Percentiles rank a stretch among this genome's conserved stretches.
phyloP scores from a whole-genome alignment of 2,113 vertebrate genomes.

The Amblyopsis rosae region DNA sequence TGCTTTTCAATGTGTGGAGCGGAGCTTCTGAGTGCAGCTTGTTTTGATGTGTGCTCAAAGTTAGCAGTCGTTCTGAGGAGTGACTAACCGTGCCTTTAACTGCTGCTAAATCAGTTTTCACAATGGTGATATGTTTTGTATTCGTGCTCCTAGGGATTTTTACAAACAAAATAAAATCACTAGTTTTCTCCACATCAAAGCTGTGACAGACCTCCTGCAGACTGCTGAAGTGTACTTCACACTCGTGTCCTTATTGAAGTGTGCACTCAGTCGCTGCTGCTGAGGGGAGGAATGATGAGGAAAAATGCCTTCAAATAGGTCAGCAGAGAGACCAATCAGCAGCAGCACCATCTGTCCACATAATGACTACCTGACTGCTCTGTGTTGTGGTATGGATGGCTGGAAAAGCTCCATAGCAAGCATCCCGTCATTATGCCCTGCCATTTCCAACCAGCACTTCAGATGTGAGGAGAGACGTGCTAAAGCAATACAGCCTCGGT shows the following conservation, averaged over 20 bases:
- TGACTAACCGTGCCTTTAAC: background rate
- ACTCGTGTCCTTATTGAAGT: conserved; percentile 33
- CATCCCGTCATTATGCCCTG: conserved; percentile 50
- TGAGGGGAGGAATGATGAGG: conserved; percentile 41
- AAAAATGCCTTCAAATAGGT: conserved; percentile 66
- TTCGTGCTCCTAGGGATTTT: conserved; percentile 35
- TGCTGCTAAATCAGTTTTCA: background rate
- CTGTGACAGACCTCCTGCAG: conserved; percentile 9
- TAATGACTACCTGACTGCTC: conserved; percentile 72
- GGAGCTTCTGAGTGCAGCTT: no score
- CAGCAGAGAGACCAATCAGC: conserved; percentile 61
- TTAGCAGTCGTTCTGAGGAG: no score
- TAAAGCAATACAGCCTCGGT: conserved; percentile 6
- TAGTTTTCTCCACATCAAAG: conserved; percentile 30
- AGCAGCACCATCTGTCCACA: conserved; percentile 71
- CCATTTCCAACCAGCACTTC: conserved; percentile 33
- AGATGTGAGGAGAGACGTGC: background rate
- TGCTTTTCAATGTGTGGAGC: no score
- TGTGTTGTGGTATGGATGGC: conserved; percentile 57
- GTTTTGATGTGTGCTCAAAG: no score
- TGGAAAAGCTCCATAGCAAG: conserved; percentile 46
- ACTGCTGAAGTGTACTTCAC: conserved; percentile 29
- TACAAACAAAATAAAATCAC: conserved; percentile 23
- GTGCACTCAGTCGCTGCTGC: conserved; percentile 17
- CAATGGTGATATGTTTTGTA: conserved; percentile 25